These are phyloP conservation scores for Indri indri DNA, from an alignment of 2,113 vertebrate genomes.

Conservation along the genomic window DNA sequence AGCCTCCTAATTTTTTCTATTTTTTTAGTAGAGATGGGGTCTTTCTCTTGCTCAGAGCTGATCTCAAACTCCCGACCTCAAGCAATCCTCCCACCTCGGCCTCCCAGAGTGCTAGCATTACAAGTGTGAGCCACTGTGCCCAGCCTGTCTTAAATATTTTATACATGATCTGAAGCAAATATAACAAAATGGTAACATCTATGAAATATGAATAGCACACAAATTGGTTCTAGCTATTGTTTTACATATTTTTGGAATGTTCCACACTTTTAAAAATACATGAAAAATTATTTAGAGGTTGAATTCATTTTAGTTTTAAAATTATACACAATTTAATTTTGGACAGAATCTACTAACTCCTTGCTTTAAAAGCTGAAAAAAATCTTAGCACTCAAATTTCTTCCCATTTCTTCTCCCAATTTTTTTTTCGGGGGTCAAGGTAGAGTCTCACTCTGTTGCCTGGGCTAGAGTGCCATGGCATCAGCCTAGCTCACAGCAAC, in stretches of 20 bases:
- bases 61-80: no score
- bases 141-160: slow-evolving; percentile 23
- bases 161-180: slow-evolving; percentile 9
- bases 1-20: no score
- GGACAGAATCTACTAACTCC: slow-evolving; percentile 14
- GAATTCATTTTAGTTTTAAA: background rate
- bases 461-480: no score
- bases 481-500: no score
- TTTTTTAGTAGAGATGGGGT: no score
- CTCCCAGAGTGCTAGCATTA: no score
- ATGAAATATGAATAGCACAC: background rate
- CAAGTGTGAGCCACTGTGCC: no score
- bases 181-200: slow-evolving; percentile 15
- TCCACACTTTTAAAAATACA: background rate
- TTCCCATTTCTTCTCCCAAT: background rate
- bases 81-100: no score
- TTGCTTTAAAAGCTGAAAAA: slow-evolving; percentile 4
- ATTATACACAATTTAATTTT: slow-evolving; percentile 32
- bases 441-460: no score
- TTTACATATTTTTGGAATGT: background rate
- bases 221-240: background rate
- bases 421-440: no score
- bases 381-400: background rate
- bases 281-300: background rate
- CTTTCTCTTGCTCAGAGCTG: no score